Evolutionary conservation across 2,797 vertebrate genomes (phyloP).

Genomic region (Emys orbicularis): DNA sequence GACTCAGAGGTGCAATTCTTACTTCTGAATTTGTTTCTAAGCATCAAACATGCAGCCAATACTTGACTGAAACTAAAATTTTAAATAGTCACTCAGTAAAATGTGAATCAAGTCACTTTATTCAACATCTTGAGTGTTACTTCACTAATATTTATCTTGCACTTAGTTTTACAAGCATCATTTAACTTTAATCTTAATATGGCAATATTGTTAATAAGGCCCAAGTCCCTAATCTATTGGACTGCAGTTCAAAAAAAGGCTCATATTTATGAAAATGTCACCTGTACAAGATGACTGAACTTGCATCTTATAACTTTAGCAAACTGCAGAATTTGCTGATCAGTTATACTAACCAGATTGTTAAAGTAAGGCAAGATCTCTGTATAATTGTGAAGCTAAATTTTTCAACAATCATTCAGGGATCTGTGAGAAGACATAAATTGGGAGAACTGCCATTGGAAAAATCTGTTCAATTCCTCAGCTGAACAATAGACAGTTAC

Average conservation of each 20-base stretch:
- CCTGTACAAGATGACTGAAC: neutral
- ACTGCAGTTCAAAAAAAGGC: neutral
- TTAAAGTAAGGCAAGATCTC: neutral
- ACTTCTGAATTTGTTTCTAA: constrained; percentile 9
- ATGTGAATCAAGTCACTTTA: neutral
- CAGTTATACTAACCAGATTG: neutral
- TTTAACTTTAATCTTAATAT: neutral
- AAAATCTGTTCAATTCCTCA: neutral
- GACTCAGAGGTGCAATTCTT: neutral
- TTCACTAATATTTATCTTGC: constrained; percentile 28
- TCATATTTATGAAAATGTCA: neutral
- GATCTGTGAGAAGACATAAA: neutral
- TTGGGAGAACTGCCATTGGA: neutral
- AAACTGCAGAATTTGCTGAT: neutral
- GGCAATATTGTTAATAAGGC: neutral
- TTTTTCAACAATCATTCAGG: neutral
- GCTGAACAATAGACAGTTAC: neutral
- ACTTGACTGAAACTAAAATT: neutral
- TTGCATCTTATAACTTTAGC: neutral
- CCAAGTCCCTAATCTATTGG: neutral
- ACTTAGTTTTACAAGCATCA: neutral
- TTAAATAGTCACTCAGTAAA: neutral
- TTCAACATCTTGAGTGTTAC: neutral
- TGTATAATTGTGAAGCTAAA: too few relatives aligned
- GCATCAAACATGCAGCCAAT: neutral